Evolutionary conservation across 2,113 vertebrate genomes (phyloP).

Genomic region (Camelus bactrianus): DNA sequence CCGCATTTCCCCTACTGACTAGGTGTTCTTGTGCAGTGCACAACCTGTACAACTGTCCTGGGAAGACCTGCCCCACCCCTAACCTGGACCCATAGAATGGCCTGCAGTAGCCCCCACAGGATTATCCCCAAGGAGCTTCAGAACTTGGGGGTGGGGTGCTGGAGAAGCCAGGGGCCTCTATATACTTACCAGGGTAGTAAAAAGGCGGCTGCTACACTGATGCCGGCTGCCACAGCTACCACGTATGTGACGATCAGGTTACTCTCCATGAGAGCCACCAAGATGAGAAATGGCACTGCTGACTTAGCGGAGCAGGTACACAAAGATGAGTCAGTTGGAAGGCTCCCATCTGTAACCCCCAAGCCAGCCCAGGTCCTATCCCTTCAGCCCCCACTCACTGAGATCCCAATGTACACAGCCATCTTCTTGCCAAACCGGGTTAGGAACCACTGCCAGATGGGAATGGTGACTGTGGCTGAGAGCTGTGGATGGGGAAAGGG

Average conservation of each 20-base stretch:
- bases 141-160: background rate
- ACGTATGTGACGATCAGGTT: constrained; percentile 92
- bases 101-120: background rate
- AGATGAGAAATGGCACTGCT: constrained; percentile 94
- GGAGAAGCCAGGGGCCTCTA: background rate
- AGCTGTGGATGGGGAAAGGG: constrained; percentile 85
- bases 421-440: constrained; percentile 96
- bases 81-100: background rate
- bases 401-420: constrained; percentile 93
- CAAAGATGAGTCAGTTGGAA: constrained; percentile 1
- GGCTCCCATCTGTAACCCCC: background rate
- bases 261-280: constrained; percentile 87
- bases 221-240: constrained; percentile 91
- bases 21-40: background rate
- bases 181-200: constrained; percentile 94
- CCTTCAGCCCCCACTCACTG: constrained; percentile 88
- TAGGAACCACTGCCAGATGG: constrained; percentile 97
- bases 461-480: constrained; percentile 94
- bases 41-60: background rate
- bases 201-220: constrained; percentile 95
- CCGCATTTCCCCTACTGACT: background rate
- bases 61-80: background rate
- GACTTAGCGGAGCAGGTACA: constrained; percentile 85
- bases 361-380: background rate
- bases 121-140: background rate